Evolutionary conservation across 2,113 vertebrate species (phyloP).

Genomic region (Ceyx margarethae): DNA sequence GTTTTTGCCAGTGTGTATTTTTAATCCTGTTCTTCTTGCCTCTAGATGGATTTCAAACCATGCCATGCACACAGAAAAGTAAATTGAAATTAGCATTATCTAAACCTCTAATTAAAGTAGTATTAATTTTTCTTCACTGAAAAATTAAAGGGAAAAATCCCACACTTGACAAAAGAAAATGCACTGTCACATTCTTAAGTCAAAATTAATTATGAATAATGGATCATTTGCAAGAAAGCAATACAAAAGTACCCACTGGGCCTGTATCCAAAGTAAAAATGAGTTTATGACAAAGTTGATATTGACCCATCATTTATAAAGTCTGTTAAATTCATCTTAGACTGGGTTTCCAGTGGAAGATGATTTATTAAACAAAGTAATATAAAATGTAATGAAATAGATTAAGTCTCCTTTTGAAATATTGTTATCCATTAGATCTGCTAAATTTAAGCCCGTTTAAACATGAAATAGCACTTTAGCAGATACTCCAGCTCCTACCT

Average conservation of each 20-base stretch:
- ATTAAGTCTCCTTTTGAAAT: conserved; percentile 68
- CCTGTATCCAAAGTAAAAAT: conserved; percentile 61
- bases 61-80: background rate
- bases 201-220: conserved; percentile 55
- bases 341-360: conserved; percentile 3
- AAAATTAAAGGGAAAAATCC: background rate
- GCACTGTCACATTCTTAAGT: conserved; percentile 39
- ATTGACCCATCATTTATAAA: conserved; percentile 72
- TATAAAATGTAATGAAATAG: conserved; percentile 62
- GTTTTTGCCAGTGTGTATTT: background rate
- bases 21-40: background rate
- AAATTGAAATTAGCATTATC: conserved; percentile 43
- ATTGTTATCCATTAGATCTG: conserved; percentile 21
- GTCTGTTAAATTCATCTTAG: conserved; percentile 63
- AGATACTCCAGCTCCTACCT: background rate
- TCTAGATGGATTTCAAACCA: background rate
- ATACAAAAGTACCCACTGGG: conserved; percentile 57
- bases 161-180: conserved; percentile 26
- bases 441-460: conserved; percentile 43
- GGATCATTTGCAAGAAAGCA: conserved; percentile 49
- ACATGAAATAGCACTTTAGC: conserved; percentile 16
- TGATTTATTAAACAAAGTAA: conserved; percentile 66
- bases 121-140: conserved; percentile 23
- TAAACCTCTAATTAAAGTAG: conserved; percentile 17
- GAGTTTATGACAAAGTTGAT: conserved; percentile 67